Conservation (phyloP, 2,797 vertebrate genomes). For the Argentina silus region DNA sequence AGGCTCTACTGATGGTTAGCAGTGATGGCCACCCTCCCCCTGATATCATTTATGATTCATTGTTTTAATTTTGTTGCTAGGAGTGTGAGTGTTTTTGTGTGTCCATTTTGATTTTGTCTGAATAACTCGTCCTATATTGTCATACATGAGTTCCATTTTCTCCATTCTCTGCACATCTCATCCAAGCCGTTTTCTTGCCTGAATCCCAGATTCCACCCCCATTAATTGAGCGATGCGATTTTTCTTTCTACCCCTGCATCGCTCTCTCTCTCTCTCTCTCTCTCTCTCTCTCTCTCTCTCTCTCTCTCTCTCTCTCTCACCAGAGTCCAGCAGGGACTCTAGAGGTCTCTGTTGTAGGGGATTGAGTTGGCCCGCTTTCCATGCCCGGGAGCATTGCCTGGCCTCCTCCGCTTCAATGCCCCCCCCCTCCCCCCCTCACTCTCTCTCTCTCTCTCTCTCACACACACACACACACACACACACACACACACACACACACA, state of each 20-base stretch:
- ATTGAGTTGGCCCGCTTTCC: constrained; percentile 74
- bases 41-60: too few relatives aligned
- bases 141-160: neutral
- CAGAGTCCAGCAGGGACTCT: neutral
- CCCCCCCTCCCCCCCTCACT: constrained; percentile 63
- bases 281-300: constrained; percentile 12
- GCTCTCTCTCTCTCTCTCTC: constrained; percentile 11
- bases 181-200: neutral
- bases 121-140: neutral
- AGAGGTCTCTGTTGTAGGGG: constrained; percentile 51
- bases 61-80: neutral
- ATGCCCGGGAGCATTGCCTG: constrained; percentile 74
- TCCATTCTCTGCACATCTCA: constrained; percentile 12
- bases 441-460: constrained; percentile 10
- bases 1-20: neutral
- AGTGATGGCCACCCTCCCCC: neutral
- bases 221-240: neutral
- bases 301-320: constrained; percentile 24
- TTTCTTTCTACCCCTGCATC: neutral
- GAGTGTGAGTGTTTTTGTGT: neutral
- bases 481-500: constrained; percentile 36
- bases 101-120: neutral
- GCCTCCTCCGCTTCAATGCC: constrained; percentile 72
- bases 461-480: constrained; percentile 28
- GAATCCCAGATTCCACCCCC: neutral